Conservation (phyloP, 2,888 invertebrate genomes). For the Psococerastis gibbosa region DNA sequence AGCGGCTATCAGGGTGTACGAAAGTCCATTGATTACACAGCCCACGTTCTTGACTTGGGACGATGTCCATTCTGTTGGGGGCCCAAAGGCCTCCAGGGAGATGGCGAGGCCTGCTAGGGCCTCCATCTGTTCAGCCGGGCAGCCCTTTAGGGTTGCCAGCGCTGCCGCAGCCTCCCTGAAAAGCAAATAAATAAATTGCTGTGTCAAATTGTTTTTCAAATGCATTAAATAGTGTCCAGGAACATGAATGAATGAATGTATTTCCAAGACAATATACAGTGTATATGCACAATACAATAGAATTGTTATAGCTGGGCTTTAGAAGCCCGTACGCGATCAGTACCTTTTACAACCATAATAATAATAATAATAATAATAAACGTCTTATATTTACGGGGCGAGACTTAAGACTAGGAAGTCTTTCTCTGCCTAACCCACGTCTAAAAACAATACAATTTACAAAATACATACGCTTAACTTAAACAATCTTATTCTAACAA, state of each 20-base stretch:
- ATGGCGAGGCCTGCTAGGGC: conserved; percentile 18
- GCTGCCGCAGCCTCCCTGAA: conserved; percentile 19
- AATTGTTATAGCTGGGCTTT: no score
- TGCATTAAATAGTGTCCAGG: background rate
- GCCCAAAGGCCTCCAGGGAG: conserved; percentile 18
- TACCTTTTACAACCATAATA: no score
- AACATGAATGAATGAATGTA: no score
- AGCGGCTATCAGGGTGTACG: conserved; percentile 12
- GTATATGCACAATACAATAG: background rate
- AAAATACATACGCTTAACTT: no score
- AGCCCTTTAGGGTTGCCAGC: conserved; percentile 17
- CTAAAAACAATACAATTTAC: no score
- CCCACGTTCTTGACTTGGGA: conserved; percentile 18
- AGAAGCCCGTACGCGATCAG: no score
- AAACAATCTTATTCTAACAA: no score
- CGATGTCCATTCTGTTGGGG: conserved; percentile 19
- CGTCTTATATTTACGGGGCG: no score
- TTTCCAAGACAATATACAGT: no score
- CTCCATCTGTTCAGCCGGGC: conserved; percentile 17
- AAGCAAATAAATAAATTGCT: background rate
- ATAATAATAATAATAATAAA: no score
- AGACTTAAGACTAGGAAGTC: no score
- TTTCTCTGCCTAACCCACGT: no score
- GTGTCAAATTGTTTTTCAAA: background rate
- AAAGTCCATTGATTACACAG: conserved; percentile 19